These are phyloP conservation scores for Gortyna flavago DNA, from an alignment of 2,888 invertebrate genomes.

Conservation along the genomic window DNA sequence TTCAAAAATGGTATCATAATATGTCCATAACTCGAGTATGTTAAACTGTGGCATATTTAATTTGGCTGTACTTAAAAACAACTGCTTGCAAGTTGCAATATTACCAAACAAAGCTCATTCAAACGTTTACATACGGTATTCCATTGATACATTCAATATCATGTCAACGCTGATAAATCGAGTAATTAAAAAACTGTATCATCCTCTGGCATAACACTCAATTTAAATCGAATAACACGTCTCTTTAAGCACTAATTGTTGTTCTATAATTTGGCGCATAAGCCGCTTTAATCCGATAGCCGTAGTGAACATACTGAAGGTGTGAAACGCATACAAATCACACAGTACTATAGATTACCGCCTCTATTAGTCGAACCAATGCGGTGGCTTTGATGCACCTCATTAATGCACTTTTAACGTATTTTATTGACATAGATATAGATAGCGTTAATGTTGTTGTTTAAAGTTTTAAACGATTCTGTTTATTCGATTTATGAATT, in stretches of 20 bases:
- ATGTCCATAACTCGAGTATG: background rate
- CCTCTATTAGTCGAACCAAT: slow-evolving; percentile 54
- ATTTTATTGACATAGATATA: slow-evolving; percentile 53
- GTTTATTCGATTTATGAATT: slow-evolving; percentile 47
- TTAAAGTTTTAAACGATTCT: slow-evolving; percentile 50
- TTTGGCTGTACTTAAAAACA: slow-evolving; percentile 1
- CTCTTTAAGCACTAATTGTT: slow-evolving; percentile 70
- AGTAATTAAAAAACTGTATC: slow-evolving; percentile 9
- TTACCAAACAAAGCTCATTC: slow-evolving; percentile 26
- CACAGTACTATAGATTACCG: slow-evolving; percentile 56
- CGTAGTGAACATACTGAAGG: slow-evolving; percentile 43
- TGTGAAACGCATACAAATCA: slow-evolving; percentile 73
- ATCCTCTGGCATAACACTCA: slow-evolving; percentile 6
- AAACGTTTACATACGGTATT: background rate
- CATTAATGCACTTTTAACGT: slow-evolving; percentile 61
- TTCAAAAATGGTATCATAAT: background rate
- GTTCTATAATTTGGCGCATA: slow-evolving; percentile 67
- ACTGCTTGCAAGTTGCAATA: background rate
- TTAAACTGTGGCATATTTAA: slow-evolving; percentile 2
- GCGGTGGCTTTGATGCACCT: slow-evolving; percentile 62
- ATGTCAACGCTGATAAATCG: slow-evolving; percentile 9
- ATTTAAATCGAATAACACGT: slow-evolving; percentile 65
- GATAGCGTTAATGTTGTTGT: slow-evolving; percentile 52
- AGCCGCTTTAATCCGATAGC: slow-evolving; percentile 51
- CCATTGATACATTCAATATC: slow-evolving; percentile 38